Base-by-base conservation (phyloP, 2,797 vertebrate genomes). In the Decapterus maruadsi region DNA sequence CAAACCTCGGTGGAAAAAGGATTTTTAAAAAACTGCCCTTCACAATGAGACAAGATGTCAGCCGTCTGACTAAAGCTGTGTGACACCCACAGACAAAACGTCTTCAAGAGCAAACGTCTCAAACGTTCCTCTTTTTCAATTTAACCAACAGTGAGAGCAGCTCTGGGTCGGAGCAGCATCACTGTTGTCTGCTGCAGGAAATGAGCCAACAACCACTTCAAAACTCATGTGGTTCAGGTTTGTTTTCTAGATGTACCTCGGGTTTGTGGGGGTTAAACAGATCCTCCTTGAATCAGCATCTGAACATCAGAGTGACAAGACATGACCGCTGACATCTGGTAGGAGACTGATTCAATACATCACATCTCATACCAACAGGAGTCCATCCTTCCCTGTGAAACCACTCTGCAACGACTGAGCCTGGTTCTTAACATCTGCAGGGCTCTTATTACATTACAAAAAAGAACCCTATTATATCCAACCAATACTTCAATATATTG, bases 361-460 rank as follows among this genome's bases (percentile, higher is more conserved):
- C 26, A 8, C 1, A 20, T 46, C 68, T 55, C 55, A 20, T 43
- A 38, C 64, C 12, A 53, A 51, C 36, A 14, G 0, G 14, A 40
- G 62, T 34, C 17, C 12, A 0, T 10, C 22, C 34, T 59, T 31
- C 55, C 55, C 55, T 46, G 61, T 54, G 46, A 72, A 40, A 72
- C 55, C 31, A 42, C 64, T 48, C 56, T 62, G 22, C 75, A 59
- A 40, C 54, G 63, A 31, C 8, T 66, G 48, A 29, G 34, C 54
- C n/a, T n/a, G n/a, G n/a, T n/a, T n/a, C n/a, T n/a, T n/a, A n/a
- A n/a, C n/a, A 26, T 26, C 26, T 26, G 26, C 26, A 26, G 3
- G 26, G 3, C 26, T 26, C 26, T 34, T 34, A 4, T 34, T 4
- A 4, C 40, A 50, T 50, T 50, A 11, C 54, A 72, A 55, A 54